Conservation (phyloP, 2,888 invertebrate species). For the Cheilosia pagana region DNA sequence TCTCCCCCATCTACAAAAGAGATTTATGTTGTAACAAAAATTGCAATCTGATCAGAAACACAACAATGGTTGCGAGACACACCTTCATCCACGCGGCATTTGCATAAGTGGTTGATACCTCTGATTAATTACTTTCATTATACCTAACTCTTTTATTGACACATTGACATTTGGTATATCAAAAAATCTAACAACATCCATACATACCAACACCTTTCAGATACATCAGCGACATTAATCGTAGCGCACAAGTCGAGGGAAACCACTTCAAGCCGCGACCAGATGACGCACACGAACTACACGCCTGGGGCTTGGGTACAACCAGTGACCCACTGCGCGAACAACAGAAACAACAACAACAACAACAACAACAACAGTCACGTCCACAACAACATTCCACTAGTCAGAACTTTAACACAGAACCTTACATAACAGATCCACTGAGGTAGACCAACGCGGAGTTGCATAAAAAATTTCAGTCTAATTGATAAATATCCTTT, state of each 20-base stretch:
- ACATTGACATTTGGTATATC: not conserved
- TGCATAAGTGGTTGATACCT: no score
- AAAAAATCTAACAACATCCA: not conserved
- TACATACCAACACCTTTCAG: constrained; percentile 80
- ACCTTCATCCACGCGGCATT: no score
- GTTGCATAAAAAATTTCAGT: not conserved
- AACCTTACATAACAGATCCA: constrained; percentile 80
- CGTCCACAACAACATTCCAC: constrained; percentile 80
- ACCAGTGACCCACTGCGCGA: constrained; percentile 79
- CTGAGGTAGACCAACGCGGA: constrained; percentile 79
- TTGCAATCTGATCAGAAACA: no score
- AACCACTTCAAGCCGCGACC: constrained; percentile 84
- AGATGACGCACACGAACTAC: constrained; percentile 86
- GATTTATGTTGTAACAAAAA: no score
- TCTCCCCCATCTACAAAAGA: no score
- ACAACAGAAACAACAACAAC: constrained; percentile 76
- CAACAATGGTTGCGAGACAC: no score
- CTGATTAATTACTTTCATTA: no score
- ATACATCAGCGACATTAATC: constrained; percentile 86
- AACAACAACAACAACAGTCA: constrained; percentile 76
- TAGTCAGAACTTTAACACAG: constrained; percentile 81
- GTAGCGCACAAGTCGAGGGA: constrained; percentile 85
- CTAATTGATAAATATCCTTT: not conserved
- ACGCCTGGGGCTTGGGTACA: constrained; percentile 86
- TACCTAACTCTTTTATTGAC: not conserved